Percentiles rank a stretch among this genome's conserved stretches.
Conservation (phyloP, 1,140 invertebrate species). For the Ericerus pela region DNA sequence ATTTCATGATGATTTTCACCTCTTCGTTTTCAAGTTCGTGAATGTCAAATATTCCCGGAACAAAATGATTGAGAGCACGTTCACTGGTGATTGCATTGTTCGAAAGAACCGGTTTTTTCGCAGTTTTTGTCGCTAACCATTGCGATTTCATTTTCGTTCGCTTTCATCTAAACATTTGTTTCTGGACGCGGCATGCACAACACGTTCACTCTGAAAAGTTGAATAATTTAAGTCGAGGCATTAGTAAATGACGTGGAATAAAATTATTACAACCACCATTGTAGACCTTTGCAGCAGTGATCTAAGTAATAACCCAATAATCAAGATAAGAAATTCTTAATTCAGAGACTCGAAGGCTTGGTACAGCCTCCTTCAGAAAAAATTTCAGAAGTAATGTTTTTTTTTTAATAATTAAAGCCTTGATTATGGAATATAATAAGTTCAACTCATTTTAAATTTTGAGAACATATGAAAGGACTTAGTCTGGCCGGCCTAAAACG, state of each 20-base stretch:
- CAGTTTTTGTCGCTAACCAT: background rate
- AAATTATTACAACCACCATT: background rate
- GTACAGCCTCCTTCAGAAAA: no score
- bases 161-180: background rate
- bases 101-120: background rate
- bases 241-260: background rate
- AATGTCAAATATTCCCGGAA: slow-evolving; percentile 28
- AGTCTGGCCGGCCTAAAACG: no score
- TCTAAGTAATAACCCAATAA: no score
- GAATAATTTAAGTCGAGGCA: background rate
- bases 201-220: background rate
- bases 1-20: no score
- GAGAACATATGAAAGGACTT: no score
- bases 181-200: background rate
- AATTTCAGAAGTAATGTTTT: no score
- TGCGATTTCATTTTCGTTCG: slow-evolving; percentile 10
- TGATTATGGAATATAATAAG: no score
- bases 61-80: slow-evolving; percentile 30
- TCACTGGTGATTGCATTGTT: slow-evolving; percentile 15
- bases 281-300: no score
- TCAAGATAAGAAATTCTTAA: no score
- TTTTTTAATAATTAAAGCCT: no score
- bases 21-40: slow-evolving; percentile 25
- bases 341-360: no score
- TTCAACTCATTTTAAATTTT: no score